phyloP scores from a whole-genome alignment of 2,113 vertebrate genomes.

The Entomyzon cyanotis region DNA sequence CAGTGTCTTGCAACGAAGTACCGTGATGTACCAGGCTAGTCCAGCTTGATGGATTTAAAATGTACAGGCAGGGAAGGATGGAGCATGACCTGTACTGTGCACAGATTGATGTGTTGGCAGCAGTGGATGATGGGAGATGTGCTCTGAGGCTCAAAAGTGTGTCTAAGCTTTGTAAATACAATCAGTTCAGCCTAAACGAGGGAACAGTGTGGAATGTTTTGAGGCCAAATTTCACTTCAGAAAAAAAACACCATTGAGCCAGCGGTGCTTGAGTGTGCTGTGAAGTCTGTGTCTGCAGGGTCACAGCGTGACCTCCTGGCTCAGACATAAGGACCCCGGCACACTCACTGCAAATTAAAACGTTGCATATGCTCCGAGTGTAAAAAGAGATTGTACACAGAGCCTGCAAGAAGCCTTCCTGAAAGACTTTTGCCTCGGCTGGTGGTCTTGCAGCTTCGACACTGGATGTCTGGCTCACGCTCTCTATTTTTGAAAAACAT shows the following conservation, averaged over 20 bases:
- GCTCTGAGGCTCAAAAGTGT: constrained; percentile 69
- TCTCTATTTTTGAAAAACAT: constrained; percentile 71
- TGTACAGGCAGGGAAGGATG: constrained; percentile 57
- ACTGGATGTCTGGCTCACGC: constrained; percentile 64
- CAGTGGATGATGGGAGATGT: constrained; percentile 59
- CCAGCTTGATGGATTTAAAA: constrained; percentile 52
- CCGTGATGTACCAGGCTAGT: constrained; percentile 13
- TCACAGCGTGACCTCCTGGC: neutral
- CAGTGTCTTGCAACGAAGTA: neutral
- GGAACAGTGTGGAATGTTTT: constrained; percentile 71
- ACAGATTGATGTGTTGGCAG: constrained; percentile 79
- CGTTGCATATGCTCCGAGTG: constrained; percentile 52
- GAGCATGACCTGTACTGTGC: constrained; percentile 63
- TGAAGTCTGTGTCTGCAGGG: neutral
- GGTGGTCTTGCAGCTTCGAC: constrained; percentile 67
- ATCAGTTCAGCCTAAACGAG: constrained; percentile 68
- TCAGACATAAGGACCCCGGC: constrained; percentile 20
- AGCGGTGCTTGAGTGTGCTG: constrained; percentile 46
- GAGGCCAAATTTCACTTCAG: constrained; percentile 61
- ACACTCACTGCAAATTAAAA: constrained; percentile 64
- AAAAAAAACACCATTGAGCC: neutral
- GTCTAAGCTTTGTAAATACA: constrained; percentile 87
- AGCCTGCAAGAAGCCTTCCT: constrained; percentile 38
- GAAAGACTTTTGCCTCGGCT: constrained; percentile 52
- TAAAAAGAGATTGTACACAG: constrained; percentile 45